Evolutionary conservation across 2,113 vertebrate species (phyloP), one percentile per base, ranked within the genome.

Genomic region (Istiophorus platypterus): DNA sequence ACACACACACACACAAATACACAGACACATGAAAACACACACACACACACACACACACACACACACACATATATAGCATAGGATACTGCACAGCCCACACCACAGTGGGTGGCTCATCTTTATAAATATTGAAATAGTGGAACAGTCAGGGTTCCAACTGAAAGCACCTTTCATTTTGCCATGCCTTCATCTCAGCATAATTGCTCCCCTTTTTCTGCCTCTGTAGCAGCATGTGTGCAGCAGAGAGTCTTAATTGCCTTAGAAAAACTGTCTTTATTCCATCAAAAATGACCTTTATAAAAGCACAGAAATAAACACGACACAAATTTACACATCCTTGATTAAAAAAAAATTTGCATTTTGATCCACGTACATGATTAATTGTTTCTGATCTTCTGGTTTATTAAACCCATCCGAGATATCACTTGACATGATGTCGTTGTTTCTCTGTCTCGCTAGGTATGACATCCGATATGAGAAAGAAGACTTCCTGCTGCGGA

Each of bases 381-480:
- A 67, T 42, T 39, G 27, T n/a, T 71, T 63, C 27, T 64, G 24
- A 26, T 45, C 61, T 13, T 71, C n/a, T 22, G 13, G 31, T 66
- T 61, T 31, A 18, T 82, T 18, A 57, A 64, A 64, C 56, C 69
- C 61, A 10, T 22, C 2, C 31, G 47, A 42, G n/a, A 47, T 45
- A 29, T 65, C 47, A 41, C 17, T 52, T 72, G 66, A 88, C 71
- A 66, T 49, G 41, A 49, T 78, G 59, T 70, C 42, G 12, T 54
- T 54, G 27, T 71, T 81, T 58, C 29, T 82, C 37, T 87, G 26
- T 52, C 45, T 85, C 20, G 0, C 0, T 87, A 99, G 98, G 92
- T 99, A 98, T 62, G 98, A 99, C 87, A 97, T 99, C 91, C 96
- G 95, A 88, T 98, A 98, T 59, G 98, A 99, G 78, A 99, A 96